Base-by-base conservation (phyloP, 2,113 vertebrate species). In the Phyllostomus hastatus region DNA sequence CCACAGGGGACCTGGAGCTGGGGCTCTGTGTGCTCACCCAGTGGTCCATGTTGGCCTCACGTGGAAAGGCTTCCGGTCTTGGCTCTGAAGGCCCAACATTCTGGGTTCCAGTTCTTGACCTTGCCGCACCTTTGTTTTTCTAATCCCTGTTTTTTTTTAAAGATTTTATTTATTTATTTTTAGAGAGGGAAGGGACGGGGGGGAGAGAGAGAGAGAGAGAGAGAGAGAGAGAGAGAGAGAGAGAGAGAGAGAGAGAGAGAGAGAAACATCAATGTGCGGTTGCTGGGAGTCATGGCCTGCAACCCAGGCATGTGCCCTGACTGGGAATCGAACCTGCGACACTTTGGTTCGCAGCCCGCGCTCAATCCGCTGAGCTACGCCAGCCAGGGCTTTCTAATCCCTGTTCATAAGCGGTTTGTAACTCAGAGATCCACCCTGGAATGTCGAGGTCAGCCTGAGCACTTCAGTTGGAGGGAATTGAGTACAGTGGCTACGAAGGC, bases 1-100 rank as follows among this genome's bases (percentile, higher is more conserved):
- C 10, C 11, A 0, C 0, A 1, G 28, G 7, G 22, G 41, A 22
- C 35, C 50, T 20, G 28, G 41, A 22, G 24, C 14, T 9, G 52
- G 76, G n/a, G 24, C 15, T 79, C 10, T 43, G 73, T 66, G 0
- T 43, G 4, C 50, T 57, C n/a, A 3, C 24, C 75, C 28, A 4
- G 22, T 35, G 46, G 5, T 9, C 22, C 43, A 22, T 22, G 46
- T 24, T 31, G 48, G 66, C 24, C 31, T 92, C 57, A 17, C 26
- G 1, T 22, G 67, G 66, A 52, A 43, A 38, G 22, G 4, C 28
- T 31, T n/a, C 69, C 19, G 5, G n/a, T 35, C 64, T 52, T 31
- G 48, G 31, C 48, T 64, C 41, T 59, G 78, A 88, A 84, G 70
- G 5, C 14, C 10, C 14, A 3, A 24, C 43, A 69, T 10, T 17